These are phyloP conservation scores for Alaudala cheleensis DNA, from an alignment of 2,113 vertebrate genomes.

Conservation along the genomic window DNA sequence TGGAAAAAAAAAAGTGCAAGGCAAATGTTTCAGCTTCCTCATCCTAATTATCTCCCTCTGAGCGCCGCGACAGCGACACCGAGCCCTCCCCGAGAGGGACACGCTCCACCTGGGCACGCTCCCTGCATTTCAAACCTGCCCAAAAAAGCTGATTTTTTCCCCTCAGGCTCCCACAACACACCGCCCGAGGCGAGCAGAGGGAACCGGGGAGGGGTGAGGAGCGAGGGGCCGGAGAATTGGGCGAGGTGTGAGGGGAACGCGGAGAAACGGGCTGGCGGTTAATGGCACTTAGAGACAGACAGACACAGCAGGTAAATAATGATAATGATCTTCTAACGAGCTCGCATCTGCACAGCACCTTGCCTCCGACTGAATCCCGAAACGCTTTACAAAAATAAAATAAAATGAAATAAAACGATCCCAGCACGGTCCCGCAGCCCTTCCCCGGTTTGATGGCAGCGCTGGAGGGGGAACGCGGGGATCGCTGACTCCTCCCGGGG, in stretches of 20 bases:
- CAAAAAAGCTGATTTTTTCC: neutral
- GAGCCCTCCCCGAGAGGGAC: neutral
- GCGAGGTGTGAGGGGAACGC: neutral
- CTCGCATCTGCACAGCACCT: constrained; percentile 39
- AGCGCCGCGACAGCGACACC: neutral
- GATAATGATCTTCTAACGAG: constrained; percentile 62
- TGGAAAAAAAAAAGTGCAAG: constrained; percentile 23
- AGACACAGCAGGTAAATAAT: constrained; percentile 63
- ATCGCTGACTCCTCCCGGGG: neutral
- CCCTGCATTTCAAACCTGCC: neutral
- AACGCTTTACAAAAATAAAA: neutral
- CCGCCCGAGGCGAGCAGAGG: neutral
- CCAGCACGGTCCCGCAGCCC: neutral
- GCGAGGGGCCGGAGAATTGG: neutral
- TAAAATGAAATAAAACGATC: neutral
- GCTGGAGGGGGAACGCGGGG: neutral
- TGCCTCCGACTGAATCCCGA: neutral
- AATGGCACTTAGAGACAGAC: constrained; percentile 21
- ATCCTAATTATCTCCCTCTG: constrained; percentile 35
- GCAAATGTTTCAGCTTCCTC: constrained; percentile 22
- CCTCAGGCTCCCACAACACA: accelerated
- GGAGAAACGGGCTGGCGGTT: constrained; percentile 24
- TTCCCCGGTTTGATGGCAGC: neutral
- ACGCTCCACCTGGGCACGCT: neutral
- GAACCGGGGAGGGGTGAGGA: neutral